A percentile compares a stretch with the other conserved stretches of the same genome.
phyloP scores from a whole-genome alignment of 2,797 vertebrate species.

The Choloepus didactylus region DNA sequence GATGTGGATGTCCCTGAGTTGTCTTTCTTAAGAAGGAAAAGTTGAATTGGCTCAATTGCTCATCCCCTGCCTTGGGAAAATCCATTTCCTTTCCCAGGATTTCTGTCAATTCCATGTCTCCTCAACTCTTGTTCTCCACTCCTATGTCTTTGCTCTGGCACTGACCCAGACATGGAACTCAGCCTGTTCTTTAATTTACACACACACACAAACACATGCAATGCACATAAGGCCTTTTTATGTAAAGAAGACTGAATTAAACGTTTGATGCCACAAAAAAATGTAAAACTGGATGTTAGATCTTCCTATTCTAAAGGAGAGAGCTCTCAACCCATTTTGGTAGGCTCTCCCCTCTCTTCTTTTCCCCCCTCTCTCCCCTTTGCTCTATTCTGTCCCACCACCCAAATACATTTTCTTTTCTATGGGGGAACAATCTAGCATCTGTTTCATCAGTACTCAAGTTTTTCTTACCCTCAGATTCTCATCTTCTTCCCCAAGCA shows the following conservation, averaged over 20 bases:
- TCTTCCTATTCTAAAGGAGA: background rate
- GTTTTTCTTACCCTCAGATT: background rate
- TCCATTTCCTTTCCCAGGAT: background rate
- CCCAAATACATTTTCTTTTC: background rate
- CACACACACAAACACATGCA: background rate
- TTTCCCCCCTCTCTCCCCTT: background rate
- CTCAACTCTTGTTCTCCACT: background rate
- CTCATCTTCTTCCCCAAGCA: background rate
- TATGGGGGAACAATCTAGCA: background rate
- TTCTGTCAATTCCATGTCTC: background rate
- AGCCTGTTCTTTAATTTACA: background rate
- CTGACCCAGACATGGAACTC: background rate
- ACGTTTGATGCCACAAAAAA: background rate
- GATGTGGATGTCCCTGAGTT: background rate
- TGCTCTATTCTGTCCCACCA: background rate
- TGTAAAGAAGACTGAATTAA: background rate
- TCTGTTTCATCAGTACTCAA: background rate
- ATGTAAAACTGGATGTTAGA: background rate
- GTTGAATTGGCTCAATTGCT: background rate
- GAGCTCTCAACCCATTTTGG: background rate
- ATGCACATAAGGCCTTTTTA: background rate
- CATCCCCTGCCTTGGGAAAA: background rate
- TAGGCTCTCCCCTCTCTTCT: background rate
- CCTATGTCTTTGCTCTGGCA: background rate
- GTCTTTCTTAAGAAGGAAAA: constrained; percentile 44